Evolutionary conservation across 2,888 invertebrate genomes (phyloP).

Genomic region (Digitonthophagus gazella): DNA sequence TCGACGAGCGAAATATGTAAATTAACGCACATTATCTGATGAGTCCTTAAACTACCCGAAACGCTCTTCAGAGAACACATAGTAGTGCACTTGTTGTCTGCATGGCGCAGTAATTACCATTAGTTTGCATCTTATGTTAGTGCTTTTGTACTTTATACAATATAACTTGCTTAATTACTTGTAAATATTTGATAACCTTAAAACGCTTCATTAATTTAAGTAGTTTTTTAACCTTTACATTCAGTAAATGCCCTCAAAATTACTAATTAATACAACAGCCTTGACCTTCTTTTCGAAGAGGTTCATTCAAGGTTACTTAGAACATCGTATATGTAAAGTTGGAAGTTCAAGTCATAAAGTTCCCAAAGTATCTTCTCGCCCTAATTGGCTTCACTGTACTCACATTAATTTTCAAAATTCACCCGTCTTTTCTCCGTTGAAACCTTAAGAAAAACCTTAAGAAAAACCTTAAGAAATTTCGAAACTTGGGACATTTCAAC

Average conservation of each 20-base stretch:
- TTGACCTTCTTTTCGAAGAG: background rate
- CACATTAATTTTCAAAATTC: background rate
- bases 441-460: too few species aligned
- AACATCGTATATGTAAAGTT: background rate
- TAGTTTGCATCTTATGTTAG: background rate
- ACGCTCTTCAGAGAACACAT: background rate
- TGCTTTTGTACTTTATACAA: too few species aligned
- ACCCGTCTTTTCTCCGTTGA: background rate
- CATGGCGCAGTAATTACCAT: background rate
- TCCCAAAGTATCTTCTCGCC: background rate
- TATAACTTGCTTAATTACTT: too few species aligned
- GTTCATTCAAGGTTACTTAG: background rate
- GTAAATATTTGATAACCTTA: too few species aligned
- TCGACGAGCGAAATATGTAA: conserved; percentile 23
- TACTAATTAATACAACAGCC: background rate
- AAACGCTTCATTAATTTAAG: too few species aligned
- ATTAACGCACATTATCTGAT: conserved; percentile 12
- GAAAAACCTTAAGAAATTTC: background rate
- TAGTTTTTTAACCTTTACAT: too few species aligned
- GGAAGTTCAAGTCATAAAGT: background rate
- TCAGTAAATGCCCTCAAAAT: too few species aligned
- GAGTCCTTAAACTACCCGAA: background rate
- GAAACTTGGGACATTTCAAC: background rate
- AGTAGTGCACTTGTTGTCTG: background rate
- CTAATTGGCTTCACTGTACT: background rate